Percentiles rank a stretch among this genome's conserved stretches.
Conservation (phyloP, 2,888 invertebrate genomes). For the Pharmacophagus antenor region DNA sequence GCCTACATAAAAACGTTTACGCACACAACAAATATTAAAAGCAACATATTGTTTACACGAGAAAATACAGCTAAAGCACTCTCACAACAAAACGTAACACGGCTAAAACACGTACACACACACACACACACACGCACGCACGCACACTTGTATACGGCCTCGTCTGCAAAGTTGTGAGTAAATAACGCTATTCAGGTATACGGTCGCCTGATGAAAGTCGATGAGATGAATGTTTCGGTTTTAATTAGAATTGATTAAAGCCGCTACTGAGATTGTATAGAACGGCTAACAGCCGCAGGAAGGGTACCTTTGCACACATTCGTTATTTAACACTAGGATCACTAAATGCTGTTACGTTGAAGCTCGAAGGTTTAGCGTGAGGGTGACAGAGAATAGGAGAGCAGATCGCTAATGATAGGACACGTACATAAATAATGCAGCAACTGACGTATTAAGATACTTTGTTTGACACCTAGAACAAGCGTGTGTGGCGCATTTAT, state of each 20-base stretch:
- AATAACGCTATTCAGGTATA: constrained; percentile 55
- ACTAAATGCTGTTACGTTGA: constrained; percentile 21
- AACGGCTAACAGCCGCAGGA: constrained; percentile 30
- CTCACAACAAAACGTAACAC: constrained; percentile 35
- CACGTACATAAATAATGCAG: not conserved
- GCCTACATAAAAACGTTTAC: constrained; percentile 3
- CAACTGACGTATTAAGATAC: not conserved
- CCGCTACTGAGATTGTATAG: constrained; percentile 41
- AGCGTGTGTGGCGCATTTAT: too few species aligned
- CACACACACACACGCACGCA: constrained; percentile 31
- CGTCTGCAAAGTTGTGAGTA: constrained; percentile 51
- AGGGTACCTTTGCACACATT: constrained; percentile 23
- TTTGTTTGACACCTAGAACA: too few species aligned
- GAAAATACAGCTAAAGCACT: constrained; percentile 7
- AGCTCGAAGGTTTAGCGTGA: constrained; percentile 4
- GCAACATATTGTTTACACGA: constrained; percentile 26
- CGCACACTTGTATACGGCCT: constrained; percentile 33
- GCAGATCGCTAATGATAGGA: constrained; percentile 3
- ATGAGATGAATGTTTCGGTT: constrained; percentile 62
- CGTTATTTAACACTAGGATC: constrained; percentile 27
- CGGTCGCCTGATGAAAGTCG: constrained; percentile 61
- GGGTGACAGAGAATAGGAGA: constrained; percentile 5
- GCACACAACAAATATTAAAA: constrained; percentile 13
- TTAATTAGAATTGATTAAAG: constrained; percentile 64
- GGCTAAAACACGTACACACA: constrained; percentile 31